phyloP scores from a whole-genome alignment of 2,888 invertebrate species.

The Drosophila quinaria region DNA sequence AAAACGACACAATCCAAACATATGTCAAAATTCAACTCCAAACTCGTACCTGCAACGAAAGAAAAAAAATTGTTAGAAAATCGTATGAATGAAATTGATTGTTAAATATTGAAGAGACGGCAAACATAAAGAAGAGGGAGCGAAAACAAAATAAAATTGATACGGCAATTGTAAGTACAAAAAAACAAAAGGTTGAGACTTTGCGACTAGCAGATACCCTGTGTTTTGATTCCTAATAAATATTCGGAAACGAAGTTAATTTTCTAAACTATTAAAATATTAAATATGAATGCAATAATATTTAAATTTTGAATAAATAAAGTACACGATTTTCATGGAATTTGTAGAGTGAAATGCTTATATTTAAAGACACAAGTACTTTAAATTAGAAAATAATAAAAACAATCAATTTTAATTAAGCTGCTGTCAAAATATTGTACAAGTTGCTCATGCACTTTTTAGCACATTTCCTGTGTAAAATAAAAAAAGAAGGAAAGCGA shows the following conservation, averaged over 20 bases:
- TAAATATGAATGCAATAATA: neutral
- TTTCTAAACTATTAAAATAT: neutral
- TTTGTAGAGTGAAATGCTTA: neutral
- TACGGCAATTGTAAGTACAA: constrained; percentile 16
- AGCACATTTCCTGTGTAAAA: constrained; percentile 6
- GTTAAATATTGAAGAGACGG: constrained; percentile 44
- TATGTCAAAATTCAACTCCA: constrained; percentile 22
- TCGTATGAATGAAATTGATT: constrained; percentile 42
- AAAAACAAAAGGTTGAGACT: neutral
- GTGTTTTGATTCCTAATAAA: neutral
- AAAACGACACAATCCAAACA: neutral
- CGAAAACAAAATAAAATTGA: constrained; percentile 17
- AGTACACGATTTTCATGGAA: no score
- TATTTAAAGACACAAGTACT: neutral
- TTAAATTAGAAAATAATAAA: neutral
- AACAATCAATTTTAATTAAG: neutral
- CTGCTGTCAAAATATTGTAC: no score
- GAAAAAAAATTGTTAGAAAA: constrained; percentile 10
- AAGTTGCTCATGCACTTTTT: neutral
- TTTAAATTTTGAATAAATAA: no score
- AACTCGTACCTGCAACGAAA: constrained; percentile 46
- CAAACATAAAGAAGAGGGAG: constrained; percentile 4
- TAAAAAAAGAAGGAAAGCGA: neutral
- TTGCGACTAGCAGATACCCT: constrained; percentile 8
- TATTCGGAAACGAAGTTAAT: neutral